These are phyloP conservation scores for Gobio occitaniae DNA, from an alignment of 2,797 vertebrate species.

Conservation along the genomic window DNA sequence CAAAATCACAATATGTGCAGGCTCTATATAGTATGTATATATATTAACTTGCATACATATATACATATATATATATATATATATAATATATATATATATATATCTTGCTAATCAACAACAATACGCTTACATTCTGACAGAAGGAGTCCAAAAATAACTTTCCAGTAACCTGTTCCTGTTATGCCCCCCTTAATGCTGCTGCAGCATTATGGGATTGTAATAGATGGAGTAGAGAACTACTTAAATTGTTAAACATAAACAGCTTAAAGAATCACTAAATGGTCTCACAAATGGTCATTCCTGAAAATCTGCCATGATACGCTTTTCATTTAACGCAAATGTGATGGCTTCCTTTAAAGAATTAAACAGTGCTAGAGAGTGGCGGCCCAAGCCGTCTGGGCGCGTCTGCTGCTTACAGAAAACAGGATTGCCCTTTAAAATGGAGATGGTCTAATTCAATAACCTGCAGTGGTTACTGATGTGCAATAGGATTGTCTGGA, in stretches of 20 bases:
- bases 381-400: conserved; percentile 38
- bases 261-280: conserved; percentile 55
- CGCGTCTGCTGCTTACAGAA: conserved; percentile 75
- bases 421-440: conserved; percentile 84
- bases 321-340: conserved; percentile 54
- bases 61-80: too few species aligned
- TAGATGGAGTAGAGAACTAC: background rate
- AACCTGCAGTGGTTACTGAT: conserved; percentile 82
- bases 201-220: conserved; percentile 11
- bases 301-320: conserved; percentile 58
- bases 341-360: conserved; percentile 63
- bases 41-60: too few species aligned
- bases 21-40: too few species aligned
- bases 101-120: background rate
- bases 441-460: conserved; percentile 85
- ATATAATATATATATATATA: too few species aligned
- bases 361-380: conserved; percentile 42
- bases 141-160: conserved; percentile 53
- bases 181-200: conserved; percentile 45
- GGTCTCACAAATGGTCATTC: conserved; percentile 43
- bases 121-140: background rate
- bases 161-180: conserved; percentile 62
- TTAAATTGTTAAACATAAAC: conserved; percentile 31
- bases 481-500: conserved; percentile 83
- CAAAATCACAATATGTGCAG: background rate